Base-by-base conservation (phyloP, 2,797 vertebrate species). In the Microchirus variegatus region DNA sequence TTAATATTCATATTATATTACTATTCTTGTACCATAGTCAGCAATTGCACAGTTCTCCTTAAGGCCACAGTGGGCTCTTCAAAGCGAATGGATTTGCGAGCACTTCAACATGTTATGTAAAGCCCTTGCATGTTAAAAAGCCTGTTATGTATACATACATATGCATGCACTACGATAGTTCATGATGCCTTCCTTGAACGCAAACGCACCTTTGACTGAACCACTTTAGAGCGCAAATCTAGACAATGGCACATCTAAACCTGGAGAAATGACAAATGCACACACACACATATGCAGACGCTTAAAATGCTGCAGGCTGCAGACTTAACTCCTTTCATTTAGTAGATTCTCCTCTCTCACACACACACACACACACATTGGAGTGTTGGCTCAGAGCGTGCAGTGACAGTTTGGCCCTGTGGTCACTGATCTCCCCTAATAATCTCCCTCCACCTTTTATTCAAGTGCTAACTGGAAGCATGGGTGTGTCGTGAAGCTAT, bases 1-100 rank as follows among this genome's bases (percentile, higher is more conserved):
- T 88, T 84, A 80, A 87, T 85, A 87, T 89, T 87, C 74, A 87
- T 81, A 67, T 80, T 78, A 75, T 75, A 79, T 79, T 78, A 75
- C 67, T 82, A 82, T 84, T 86, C 83, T 73, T 68, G 56, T 63
- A 58, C 49, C 31, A 31, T 31, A 31, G 31, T 31, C 76, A 79
- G 75, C 70, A 56, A 41, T 40, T 65, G 67, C 69, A 66, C 58
- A 71, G 55, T 70, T 84, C 75, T 81, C 73, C 79, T 81, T 75
- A 69, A 87, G 82, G 87, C 83, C 84, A 85, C 72, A 60, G 63
- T 55, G 67, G 80, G 75, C 70, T 78, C 73, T 86, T 87, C 75
- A 87, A 90, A 85, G 83, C 48, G 83, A 77, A 84, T 82, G 69
- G 69, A 70, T 80, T 70, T 72, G 68, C 52, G 65, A 73, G 75